These are phyloP conservation scores for Lerema accius DNA, from an alignment of 1,140 invertebrate genomes.

Conservation along the genomic window DNA sequence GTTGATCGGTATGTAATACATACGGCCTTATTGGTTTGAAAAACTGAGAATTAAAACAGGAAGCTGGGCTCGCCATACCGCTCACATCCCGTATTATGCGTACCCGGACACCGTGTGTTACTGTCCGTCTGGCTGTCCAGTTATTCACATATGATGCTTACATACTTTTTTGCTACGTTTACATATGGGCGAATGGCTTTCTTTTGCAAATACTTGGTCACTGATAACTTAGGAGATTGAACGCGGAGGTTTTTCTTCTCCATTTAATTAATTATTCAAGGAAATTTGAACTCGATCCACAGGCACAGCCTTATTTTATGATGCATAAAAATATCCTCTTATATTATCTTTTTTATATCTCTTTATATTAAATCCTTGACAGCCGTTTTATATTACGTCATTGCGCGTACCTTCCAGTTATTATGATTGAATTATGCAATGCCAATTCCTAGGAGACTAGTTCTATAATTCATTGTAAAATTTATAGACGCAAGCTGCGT, in stretches of 20 bases:
- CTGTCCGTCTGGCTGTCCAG: slow-evolving; percentile 56
- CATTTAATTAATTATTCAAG: slow-evolving; percentile 33
- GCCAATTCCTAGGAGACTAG: slow-evolving; percentile 50
- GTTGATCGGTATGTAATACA: slow-evolving; percentile 49
- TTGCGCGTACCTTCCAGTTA: slow-evolving; percentile 43
- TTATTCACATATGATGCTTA: slow-evolving; percentile 60
- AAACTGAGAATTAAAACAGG: slow-evolving; percentile 70
- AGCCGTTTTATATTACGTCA: slow-evolving; percentile 24
- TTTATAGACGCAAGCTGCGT: slow-evolving; percentile 67
- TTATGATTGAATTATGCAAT: slow-evolving; percentile 76
- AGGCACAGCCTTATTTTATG: no score
- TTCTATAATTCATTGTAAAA: slow-evolving; percentile 76
- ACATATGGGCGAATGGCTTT: slow-evolving; percentile 44
- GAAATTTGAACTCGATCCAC: slow-evolving; percentile 19
- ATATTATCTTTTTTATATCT: no score
- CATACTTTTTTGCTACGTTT: slow-evolving; percentile 49
- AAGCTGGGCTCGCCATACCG: slow-evolving; percentile 60
- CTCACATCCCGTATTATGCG: slow-evolving; percentile 59
- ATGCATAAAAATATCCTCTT: no score
- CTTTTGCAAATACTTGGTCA: slow-evolving; percentile 29
- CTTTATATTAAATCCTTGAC: no score
- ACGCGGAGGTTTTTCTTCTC: slow-evolving; percentile 26
- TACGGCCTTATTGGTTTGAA: slow-evolving; percentile 59
- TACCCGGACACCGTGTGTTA: slow-evolving; percentile 65
- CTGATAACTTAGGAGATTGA: slow-evolving; percentile 25